Conservation (phyloP, 2,113 vertebrate genomes). For the Megaceryle torquata region DNA sequence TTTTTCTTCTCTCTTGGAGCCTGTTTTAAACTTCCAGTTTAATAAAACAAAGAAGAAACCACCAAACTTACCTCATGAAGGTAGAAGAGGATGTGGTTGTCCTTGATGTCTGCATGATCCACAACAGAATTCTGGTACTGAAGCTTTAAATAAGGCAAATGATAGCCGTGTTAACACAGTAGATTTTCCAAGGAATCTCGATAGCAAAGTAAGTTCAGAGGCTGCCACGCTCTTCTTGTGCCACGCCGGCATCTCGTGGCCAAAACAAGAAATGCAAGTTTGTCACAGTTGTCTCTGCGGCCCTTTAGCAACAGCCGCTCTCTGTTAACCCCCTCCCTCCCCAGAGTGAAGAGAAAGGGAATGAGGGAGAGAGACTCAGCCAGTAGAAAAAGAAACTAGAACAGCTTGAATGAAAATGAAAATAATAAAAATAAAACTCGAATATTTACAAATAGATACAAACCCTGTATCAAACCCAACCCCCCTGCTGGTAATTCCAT, state of each 20-base stretch:
- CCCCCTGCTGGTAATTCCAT: no score
- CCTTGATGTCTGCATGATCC: conserved; percentile 47
- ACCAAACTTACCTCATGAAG: conserved; percentile 45
- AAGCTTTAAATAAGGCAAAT: conserved; percentile 50
- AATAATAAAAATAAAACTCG: no score
- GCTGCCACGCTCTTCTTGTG: background rate
- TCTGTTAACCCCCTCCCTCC: no score
- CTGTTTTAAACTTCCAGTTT: background rate
- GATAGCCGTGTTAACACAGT: background rate
- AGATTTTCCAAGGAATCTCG: no score
- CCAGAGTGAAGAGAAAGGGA: no score
- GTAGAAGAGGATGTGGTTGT: conserved; percentile 61
- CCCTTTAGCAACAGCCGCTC: no score
- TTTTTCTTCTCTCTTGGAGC: background rate
- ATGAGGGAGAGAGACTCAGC: no score
- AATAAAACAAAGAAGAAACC: background rate
- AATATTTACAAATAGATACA: no score
- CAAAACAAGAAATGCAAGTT: background rate
- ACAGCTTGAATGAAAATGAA: no score
- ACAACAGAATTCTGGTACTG: background rate
- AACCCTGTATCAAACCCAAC: no score
- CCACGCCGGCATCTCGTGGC: background rate
- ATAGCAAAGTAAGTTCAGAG: rapidly evolving
- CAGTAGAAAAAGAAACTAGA: no score
- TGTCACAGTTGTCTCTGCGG: no score